Percentiles rank a stretch among this genome's conserved stretches.
Evolutionary conservation across 2,113 vertebrate genomes (phyloP).

Genomic region (Gymnobelideus leadbeateri): DNA sequence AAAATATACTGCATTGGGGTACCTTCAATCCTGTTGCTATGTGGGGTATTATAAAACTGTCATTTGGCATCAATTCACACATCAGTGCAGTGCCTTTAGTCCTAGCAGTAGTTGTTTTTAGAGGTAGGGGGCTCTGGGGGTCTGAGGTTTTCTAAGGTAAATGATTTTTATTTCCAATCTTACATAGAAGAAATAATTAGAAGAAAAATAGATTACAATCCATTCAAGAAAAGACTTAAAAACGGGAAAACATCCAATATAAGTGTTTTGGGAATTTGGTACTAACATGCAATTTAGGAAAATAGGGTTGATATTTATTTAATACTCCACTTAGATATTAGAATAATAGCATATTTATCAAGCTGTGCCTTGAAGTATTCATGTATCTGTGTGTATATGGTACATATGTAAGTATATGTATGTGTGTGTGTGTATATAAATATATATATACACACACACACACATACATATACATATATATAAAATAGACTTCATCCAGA

Average conservation of each 20-base stretch:
- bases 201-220: constrained; percentile 41
- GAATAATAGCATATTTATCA: constrained; percentile 36
- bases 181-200: constrained; percentile 20
- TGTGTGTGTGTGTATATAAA: background rate
- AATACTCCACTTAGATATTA: constrained; percentile 50
- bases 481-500: constrained; percentile 21
- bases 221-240: constrained; percentile 47
- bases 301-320: constrained; percentile 36
- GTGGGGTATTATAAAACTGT: background rate
- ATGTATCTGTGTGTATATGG: constrained; percentile 24
- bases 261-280: constrained; percentile 35
- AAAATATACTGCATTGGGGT: background rate
- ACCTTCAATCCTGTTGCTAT: background rate
- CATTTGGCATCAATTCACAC: constrained; percentile 2
- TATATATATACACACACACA: background rate
- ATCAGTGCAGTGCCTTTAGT: constrained; percentile 19
- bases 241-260: constrained; percentile 34
- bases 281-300: constrained; percentile 54
- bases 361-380: constrained; percentile 32
- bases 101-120: background rate
- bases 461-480: constrained; percentile 31
- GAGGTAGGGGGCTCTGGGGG: background rate
- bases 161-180: constrained; percentile 20
- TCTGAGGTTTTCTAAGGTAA: constrained; percentile 19
- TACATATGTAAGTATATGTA: background rate